Base-by-base conservation (phyloP, 2,113 vertebrate genomes). In the Nyctibius bracteatus region DNA sequence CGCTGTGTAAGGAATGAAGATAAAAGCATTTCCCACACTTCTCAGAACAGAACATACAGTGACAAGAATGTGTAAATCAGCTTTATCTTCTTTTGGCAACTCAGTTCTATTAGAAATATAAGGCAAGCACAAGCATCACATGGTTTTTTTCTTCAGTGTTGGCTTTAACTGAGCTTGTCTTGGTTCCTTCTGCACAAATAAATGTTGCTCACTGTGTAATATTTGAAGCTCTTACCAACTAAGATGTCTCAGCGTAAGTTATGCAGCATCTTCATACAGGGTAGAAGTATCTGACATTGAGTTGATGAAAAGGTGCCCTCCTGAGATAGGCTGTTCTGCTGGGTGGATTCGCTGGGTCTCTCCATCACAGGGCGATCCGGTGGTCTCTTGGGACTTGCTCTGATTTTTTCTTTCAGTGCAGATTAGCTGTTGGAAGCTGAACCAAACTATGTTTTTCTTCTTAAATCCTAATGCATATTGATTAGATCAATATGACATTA, bases 281-380 rank as follows among this genome's bases (percentile, higher is more conserved):
- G n/a, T 15, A 52, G 49, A 30, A 74, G 9, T 46, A 30, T 68
- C 30, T 37, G 28, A 23, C 21, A 24, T 35, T 0, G 2, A 5
- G 25, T 46, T 68, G 72, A 31, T 0, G 1, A 43, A 44, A 25
- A 47, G 25, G 23, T 2, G 1, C 11, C 19, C 10, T 55, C 31
- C 44, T 46, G 62, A 79, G n/a, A 37, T 30, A 21, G 1, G 5
- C 11, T 2, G 0, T 46, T 30, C 52, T 24, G 25, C 9, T 33
- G n/a, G 46, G 28, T 30, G 41, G 17, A 8, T 67, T 28, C 5
- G 5, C 10, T 33, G 52, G 13, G 28, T 82, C 39, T 14, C 17
- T 46, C 51, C 5, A 0, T 23, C 46, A 10, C 1, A 6, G 20
- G 44, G 17, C 3, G 11, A 21, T 23, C 14, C 3, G 1, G 19